phyloP scores from a whole-genome alignment of 2,888 invertebrate genomes.

The Zonitis immaculata region DNA sequence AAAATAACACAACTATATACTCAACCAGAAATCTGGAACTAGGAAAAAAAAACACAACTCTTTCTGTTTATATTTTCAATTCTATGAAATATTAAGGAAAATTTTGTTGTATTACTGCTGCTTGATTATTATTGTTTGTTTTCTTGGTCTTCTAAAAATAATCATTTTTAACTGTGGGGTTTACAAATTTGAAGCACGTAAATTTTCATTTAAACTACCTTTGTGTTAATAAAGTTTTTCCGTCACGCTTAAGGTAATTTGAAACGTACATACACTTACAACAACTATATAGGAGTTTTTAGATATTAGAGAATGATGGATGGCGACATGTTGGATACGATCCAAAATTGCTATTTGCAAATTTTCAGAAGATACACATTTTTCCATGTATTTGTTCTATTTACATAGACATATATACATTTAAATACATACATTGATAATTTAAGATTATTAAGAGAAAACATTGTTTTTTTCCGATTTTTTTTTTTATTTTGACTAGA shows the following conservation, averaged over 20 bases:
- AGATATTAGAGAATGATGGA: conserved; percentile 36
- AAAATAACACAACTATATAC: conserved; percentile 13
- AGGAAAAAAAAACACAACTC: not conserved
- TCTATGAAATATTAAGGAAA: not conserved
- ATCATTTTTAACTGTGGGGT: not conserved
- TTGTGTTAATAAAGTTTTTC: conserved; percentile 22
- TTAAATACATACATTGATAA: not conserved
- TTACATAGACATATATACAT: too few relatives aligned
- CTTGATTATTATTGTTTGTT: too few relatives aligned
- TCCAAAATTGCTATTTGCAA: conserved; percentile 22
- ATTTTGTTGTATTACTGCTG: too few relatives aligned
- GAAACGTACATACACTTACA: conserved; percentile 30
- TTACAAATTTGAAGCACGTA: conserved; percentile 3
- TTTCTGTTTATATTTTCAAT: not conserved
- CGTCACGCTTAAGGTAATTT: conserved; percentile 31
- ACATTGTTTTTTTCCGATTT: too few relatives aligned
- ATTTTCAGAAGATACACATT: conserved; percentile 15
- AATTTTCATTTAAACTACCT: conserved; percentile 15
- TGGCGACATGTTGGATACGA: conserved; percentile 28
- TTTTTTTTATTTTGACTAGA: not conserved
- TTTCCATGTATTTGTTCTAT: not conserved
- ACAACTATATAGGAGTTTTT: conserved; percentile 23
- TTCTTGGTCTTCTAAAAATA: not conserved
- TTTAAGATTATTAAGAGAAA: too few relatives aligned
- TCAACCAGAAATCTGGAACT: too few relatives aligned